Conservation (phyloP, 2,888 invertebrate species). For the Catocala sponsa region DNA sequence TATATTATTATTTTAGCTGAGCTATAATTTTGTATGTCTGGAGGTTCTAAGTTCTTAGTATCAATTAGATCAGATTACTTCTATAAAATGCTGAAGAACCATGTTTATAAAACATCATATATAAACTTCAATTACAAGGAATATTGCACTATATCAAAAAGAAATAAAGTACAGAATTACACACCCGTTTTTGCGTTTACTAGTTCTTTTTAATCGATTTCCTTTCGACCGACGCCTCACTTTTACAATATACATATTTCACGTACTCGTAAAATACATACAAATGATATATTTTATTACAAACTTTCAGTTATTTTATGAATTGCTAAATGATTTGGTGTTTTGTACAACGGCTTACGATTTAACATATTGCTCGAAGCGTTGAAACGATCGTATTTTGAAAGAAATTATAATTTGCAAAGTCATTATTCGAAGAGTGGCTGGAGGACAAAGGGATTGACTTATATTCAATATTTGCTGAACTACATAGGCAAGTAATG, state of each 20-base stretch:
- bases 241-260: slow-evolving; percentile 1
- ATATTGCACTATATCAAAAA: no score
- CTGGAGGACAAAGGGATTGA: slow-evolving; percentile 5
- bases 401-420: not conserved
- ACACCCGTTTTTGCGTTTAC: no score
- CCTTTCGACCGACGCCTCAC: not conserved
- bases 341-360: not conserved
- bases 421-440: not conserved
- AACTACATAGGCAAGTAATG: no score
- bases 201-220: not conserved
- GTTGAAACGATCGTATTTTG: slow-evolving; percentile 2
- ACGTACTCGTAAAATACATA: slow-evolving; percentile 3
- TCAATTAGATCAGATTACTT: no score
- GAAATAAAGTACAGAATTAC: no score
- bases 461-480: slow-evolving; percentile 4
- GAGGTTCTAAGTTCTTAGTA: no score
- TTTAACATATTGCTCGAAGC: slow-evolving; percentile 1
- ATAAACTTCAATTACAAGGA: no score
- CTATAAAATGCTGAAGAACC: no score
- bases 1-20: no score
- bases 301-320: slow-evolving; percentile 1
- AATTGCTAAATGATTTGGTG: slow-evolving; percentile 6
- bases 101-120: no score
- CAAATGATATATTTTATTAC: slow-evolving; percentile 4
- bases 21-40: no score